phyloP scores from a whole-genome alignment of 23 tunicate species.

The Phallusia fumigata region DNA sequence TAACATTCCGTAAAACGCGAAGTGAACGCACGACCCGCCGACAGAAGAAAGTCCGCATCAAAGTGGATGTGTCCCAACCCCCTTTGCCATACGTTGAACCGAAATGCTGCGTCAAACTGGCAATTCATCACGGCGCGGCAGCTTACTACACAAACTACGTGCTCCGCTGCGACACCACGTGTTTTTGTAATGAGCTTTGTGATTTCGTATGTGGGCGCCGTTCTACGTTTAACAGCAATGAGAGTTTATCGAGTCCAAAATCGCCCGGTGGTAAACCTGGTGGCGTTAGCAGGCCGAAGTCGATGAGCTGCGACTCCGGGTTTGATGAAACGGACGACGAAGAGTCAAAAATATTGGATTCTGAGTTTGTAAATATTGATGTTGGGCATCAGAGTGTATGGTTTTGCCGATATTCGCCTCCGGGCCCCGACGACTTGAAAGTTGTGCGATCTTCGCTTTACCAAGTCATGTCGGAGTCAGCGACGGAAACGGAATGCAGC shows the following conservation, averaged over 20 bases:
- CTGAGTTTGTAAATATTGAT: slow-evolving; percentile 35
- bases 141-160: slow-evolving; percentile 38
- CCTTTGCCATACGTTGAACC: slow-evolving; percentile 27
- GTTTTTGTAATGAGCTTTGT: slow-evolving; percentile 36
- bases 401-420: slow-evolving; percentile 24
- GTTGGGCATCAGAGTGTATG: slow-evolving; percentile 35
- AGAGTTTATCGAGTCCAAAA: neutral
- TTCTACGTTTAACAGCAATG: neutral
- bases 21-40: slow-evolving; percentile 25
- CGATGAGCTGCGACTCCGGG: slow-evolving; percentile 19
- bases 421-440: neutral
- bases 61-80: slow-evolving; percentile 35
- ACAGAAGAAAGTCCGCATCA: slow-evolving; percentile 5
- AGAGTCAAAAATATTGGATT: neutral
- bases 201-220: slow-evolving; percentile 40
- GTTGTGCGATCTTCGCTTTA: neutral
- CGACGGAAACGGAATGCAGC: slow-evolving; percentile 25
- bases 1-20: slow-evolving; percentile 20
- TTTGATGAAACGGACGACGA: slow-evolving; percentile 16
- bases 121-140: slow-evolving; percentile 34
- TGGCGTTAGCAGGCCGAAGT: neutral
- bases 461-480: slow-evolving; percentile 17
- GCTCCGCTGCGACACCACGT: slow-evolving; percentile 20
- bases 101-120: slow-evolving; percentile 30
- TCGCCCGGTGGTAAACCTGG: neutral